Conservation (phyloP, 2,113 vertebrate species). For the Phyllostomus hastatus region DNA sequence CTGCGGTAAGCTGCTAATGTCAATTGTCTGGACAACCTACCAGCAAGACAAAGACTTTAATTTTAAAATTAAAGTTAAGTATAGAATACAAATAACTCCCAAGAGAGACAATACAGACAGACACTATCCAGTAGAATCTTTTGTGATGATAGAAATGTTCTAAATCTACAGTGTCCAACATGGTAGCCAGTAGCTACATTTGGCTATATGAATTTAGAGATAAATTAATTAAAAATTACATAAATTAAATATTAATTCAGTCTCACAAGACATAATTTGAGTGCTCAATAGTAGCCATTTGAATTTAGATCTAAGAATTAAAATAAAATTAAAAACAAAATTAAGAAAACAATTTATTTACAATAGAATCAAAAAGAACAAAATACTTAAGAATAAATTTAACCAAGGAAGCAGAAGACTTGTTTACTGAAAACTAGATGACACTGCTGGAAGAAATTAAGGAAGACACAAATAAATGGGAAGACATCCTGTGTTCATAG, state of each 20-base stretch:
- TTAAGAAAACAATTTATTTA: slow-evolving; percentile 35
- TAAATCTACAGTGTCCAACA: not conserved
- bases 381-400: not conserved
- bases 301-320: not conserved
- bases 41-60: not conserved
- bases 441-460: not conserved
- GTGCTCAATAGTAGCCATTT: not conserved
- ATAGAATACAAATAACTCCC: not conserved
- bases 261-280: not conserved
- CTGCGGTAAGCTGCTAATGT: not conserved
- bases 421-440: not conserved
- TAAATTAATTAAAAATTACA: slow-evolving; percentile 1
- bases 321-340: not conserved
- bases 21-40: not conserved
- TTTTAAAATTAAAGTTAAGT: not conserved
- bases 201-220: not conserved
- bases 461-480: not conserved
- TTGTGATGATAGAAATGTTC: not conserved
- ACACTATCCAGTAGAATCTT: not conserved
- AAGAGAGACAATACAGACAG: not conserved
- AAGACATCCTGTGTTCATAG: not conserved
- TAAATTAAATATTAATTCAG: not conserved
- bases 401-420: not conserved
- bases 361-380: slow-evolving; percentile 1
- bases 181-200: not conserved